Evolutionary conservation across 1,140 invertebrate species (phyloP), one percentile per base, ranked within the genome.

Genomic region (Manduca sexta): DNA sequence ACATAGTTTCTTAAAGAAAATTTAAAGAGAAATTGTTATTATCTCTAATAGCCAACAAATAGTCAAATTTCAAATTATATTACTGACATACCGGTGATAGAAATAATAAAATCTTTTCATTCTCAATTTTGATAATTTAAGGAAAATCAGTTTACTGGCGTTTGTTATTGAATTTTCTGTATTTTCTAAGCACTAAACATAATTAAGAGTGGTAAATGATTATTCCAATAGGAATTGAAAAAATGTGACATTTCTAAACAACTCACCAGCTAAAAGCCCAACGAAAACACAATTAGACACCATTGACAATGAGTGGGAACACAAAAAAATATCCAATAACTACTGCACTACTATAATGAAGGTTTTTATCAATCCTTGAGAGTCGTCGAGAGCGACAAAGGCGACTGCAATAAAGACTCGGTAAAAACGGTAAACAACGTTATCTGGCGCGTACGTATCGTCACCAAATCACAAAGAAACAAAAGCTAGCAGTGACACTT

Each of bases 381-480:
- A 47, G 31, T 38, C 52, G 40, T 56, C 35, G 45, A 52, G 38
- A 54, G 52, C 54, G 61, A 68, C 60, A 62, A 69, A 47, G 45
- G 45, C 44, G 49, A 57, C 49, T 64, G 61, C 50, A 61, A 60
- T 63, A 64, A 65, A 64, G 55, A 59, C 54, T 60, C 55, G 34
- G 13, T 37, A 48, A 52, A 42, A 63, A 69, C 67, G 60, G 70
- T 76, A 78, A 76, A 81, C 70, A 74, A 75, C 63, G 69, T 83
- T 83, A 83, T 84, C 77, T 78, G 42, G 43, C 55, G 45, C 50
- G 45, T 46, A 49, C 61, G 53, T 73, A 74, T 72, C 74, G 64
- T 62, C 65, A 66, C 56, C 52, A 62, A 74, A 77, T 79, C 81
- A 84, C 78, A 84, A 84, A 84, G 81, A 73, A 76, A 75, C 72